These are phyloP conservation scores for Mylabris phalerata DNA, from an alignment of 1,140 invertebrate genomes.

Conservation along the genomic window DNA sequence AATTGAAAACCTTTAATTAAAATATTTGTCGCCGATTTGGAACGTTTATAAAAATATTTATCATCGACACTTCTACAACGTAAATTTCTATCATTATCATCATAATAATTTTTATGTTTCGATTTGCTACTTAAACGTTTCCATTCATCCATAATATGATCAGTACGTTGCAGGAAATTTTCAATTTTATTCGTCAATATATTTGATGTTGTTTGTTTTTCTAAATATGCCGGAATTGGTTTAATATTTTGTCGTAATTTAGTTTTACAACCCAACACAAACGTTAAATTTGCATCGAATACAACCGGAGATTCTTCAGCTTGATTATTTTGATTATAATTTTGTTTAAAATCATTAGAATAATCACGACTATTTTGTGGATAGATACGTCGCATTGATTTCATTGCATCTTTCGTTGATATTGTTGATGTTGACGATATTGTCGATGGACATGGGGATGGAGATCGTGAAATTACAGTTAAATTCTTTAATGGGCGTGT, in stretches of 20 bases:
- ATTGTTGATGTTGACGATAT: constrained; percentile 34
- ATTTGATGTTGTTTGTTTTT: constrained; percentile 66
- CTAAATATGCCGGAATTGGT: constrained; percentile 64
- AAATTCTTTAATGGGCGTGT: constrained; percentile 26
- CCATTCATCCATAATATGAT: constrained; percentile 83
- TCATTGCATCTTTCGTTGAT: constrained; percentile 21
- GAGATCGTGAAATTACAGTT: constrained; percentile 19
- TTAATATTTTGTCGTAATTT: constrained; percentile 61
- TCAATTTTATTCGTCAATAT: constrained; percentile 67
- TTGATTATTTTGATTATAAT: constrained; percentile 46
- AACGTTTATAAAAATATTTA: constrained; percentile 50
- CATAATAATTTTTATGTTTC: constrained; percentile 32
- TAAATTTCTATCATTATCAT: constrained; percentile 30
- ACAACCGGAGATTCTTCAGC: constrained; percentile 69
- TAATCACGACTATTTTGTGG: constrained; percentile 51
- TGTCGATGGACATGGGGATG: constrained; percentile 40
- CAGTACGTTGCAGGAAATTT: constrained; percentile 71
- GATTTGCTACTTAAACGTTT: constrained; percentile 51
- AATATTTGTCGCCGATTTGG: constrained; percentile 70
- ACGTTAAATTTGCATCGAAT: constrained; percentile 72
- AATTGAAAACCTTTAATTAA: constrained; percentile 71
- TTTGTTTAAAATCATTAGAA: constrained; percentile 43
- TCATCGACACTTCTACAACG: constrained; percentile 36
- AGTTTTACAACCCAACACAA: constrained; percentile 63
- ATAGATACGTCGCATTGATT: constrained; percentile 54